Base-by-base conservation (phyloP, 2,888 invertebrate species). In the Trichopria drosophilae region DNA sequence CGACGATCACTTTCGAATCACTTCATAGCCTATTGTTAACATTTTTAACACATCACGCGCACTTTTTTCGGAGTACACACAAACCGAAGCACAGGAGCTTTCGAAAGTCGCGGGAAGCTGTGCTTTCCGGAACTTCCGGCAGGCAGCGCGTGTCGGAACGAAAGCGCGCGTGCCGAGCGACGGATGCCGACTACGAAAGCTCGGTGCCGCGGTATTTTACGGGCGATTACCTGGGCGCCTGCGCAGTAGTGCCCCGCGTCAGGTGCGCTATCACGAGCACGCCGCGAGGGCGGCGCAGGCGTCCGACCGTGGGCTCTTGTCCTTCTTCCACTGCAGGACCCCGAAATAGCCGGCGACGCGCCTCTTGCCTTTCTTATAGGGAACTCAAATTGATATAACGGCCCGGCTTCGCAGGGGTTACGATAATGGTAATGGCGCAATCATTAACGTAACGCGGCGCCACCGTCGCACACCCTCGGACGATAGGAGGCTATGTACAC, bases 101-200 rank as follows among this genome's bases (percentile, higher is more conserved):
- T 34, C 34, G 9, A n/a, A n/a, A n/a, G n/a, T n/a, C n/a, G n/a
- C n/a, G n/a, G n/a, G n/a, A 26, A 7, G 26, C 7, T 9, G 26
- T 26, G 7, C 26, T 26, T n/a, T 7, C n/a, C n/a, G n/a, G n/a
- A n/a, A n/a, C n/a, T n/a, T n/a, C n/a, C n/a, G n/a, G 12, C 22
- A 20, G 4, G 29, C 26, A 37, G 26, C 13, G 24, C 18, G 41
- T 18, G 29, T 12, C 6, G 19, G 7, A 12, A 29, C 31, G 48
- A 29, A 22, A 19, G 34, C 39, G 6, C 47, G 36, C 42, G 37
- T 34, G 37, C 37, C 44, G 42, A 57, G 58, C 52, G 58, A 46
- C 59, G 31, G 68, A 63, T 69, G 69, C 69, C 68, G 69, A 71
- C 71, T 71, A 69, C 67, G 67, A 67, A 62, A 60, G 63, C 61